Evolutionary conservation across 1,140 invertebrate species (phyloP).

Genomic region (Elysia chlorotica): DNA sequence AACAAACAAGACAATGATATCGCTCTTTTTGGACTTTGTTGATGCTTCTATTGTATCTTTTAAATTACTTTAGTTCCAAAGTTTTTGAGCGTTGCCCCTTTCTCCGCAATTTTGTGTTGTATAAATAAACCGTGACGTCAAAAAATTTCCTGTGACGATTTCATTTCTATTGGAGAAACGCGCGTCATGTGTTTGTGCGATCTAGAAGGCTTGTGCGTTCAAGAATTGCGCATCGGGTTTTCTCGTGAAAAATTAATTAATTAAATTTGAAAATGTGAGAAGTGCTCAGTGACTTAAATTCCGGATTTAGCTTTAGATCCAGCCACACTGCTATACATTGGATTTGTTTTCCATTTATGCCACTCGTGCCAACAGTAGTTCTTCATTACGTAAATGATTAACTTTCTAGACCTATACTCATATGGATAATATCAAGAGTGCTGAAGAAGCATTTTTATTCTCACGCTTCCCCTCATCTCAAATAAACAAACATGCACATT

Average conservation of each 20-base stretch:
- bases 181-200: neutral
- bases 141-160: neutral
- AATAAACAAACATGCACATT: too few species aligned
- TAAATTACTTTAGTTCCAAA: neutral
- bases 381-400: too few species aligned
- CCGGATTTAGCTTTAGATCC: neutral
- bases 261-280: neutral
- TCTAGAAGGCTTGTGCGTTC: neutral
- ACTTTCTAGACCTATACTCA: too few species aligned
- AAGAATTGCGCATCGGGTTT: neutral
- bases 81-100: constrained; percentile 19
- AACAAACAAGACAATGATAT: constrained; percentile 6
- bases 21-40: constrained; percentile 11
- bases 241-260: neutral
- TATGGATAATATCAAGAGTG: too few species aligned
- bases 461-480: too few species aligned
- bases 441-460: too few species aligned
- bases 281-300: neutral
- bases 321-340: neutral
- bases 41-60: neutral
- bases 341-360: neutral
- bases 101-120: neutral
- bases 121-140: constrained; percentile 15
- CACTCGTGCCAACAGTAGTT: too few species aligned
- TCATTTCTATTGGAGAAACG: neutral